Conservation (phyloP, 1,140 invertebrate species). For the Mactra quadrangularis region DNA sequence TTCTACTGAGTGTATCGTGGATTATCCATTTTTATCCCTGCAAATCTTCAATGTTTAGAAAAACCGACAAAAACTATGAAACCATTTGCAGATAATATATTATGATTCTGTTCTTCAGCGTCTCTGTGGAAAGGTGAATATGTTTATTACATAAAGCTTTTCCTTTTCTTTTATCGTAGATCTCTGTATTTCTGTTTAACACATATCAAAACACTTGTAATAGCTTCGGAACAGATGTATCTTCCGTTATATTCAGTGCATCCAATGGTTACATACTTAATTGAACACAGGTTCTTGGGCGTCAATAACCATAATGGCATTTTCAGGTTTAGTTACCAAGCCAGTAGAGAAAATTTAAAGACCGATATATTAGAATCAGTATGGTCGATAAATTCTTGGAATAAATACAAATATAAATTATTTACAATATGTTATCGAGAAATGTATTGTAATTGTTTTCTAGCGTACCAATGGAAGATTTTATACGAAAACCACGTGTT, state of each 20-base stretch:
- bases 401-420: too few relatives aligned
- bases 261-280: conserved; percentile 13
- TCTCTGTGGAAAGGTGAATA: conserved; percentile 2
- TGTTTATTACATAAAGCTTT: conserved; percentile 23
- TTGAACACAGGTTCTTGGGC: conserved; percentile 15
- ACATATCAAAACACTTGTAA: conserved; percentile 27
- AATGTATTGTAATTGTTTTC: too few relatives aligned
- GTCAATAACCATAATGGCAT: conserved; percentile 5
- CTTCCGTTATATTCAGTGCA: conserved; percentile 5
- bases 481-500: too few relatives aligned
- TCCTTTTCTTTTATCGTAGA: neutral
- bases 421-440: too few relatives aligned
- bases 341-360: too few relatives aligned
- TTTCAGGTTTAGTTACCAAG: conserved; percentile 15
- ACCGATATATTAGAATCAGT: too few relatives aligned
- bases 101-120: neutral
- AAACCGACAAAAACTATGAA: neutral
- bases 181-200: neutral
- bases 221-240: neutral
- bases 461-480: too few relatives aligned
- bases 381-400: too few relatives aligned
- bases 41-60: neutral
- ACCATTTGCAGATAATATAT: conserved; percentile 11
- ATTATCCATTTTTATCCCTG: too few relatives aligned
- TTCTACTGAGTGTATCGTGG: too few relatives aligned